Evolutionary conservation across 1,140 invertebrate species (phyloP).

Genomic region (Lasioglossum baleicum): DNA sequence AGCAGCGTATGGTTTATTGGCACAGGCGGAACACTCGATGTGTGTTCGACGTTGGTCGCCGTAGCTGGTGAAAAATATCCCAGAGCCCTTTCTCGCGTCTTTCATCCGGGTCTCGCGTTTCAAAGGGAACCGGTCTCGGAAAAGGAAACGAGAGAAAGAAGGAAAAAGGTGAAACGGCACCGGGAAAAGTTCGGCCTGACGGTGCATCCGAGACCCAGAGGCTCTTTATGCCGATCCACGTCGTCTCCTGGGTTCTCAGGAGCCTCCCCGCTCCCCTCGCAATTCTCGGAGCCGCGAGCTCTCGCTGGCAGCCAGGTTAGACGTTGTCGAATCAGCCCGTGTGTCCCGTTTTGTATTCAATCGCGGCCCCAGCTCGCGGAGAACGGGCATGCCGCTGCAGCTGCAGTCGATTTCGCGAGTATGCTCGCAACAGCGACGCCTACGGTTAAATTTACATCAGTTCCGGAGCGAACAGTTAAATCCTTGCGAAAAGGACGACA

Average conservation of each 20-base stretch:
- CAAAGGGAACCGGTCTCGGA: not conserved
- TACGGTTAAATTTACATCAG: not conserved
- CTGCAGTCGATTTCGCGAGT: conserved; percentile 48
- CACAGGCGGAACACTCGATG: conserved; percentile 14
- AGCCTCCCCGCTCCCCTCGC: not conserved
- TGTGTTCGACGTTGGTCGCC: not conserved
- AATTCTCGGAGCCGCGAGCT: not conserved
- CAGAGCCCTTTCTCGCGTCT: conserved; percentile 24
- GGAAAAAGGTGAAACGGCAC: conserved; percentile 12
- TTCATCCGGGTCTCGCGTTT: conserved; percentile 42
- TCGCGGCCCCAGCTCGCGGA: conserved; percentile 26
- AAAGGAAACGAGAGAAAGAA: not conserved
- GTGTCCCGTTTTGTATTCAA: conserved; percentile 53
- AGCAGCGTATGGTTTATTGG: conserved; percentile 44
- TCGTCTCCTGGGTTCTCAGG: conserved; percentile 8
- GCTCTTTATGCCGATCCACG: conserved; percentile 53
- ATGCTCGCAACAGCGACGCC: conserved; percentile 39
- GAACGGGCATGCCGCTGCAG: conserved; percentile 27
- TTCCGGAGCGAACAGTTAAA: too few relatives aligned
- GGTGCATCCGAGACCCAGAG: conserved; percentile 30
- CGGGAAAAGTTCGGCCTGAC: conserved; percentile 41
- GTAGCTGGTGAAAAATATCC: conserved; percentile 22
- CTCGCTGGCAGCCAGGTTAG: not conserved
- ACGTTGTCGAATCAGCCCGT: conserved; percentile 17
- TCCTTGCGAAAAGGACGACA: too few relatives aligned